phyloP scores from a whole-genome alignment of 2,113 vertebrate genomes.

The Grallaria varia region DNA sequence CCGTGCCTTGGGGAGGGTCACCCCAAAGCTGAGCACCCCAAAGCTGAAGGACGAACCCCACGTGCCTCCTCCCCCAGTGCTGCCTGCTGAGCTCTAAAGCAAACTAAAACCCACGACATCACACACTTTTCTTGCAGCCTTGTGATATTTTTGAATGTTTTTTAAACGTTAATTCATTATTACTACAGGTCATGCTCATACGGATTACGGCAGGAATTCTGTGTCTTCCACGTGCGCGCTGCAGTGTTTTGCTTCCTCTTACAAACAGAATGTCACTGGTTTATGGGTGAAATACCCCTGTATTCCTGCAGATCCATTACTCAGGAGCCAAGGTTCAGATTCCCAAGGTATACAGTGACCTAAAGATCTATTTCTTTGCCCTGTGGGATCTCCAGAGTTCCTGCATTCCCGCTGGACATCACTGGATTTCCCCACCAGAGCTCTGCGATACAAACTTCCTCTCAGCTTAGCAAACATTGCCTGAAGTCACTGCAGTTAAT shows the following conservation, averaged over 20 bases:
- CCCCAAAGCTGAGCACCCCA: neutral
- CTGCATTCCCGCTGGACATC: neutral
- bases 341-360: neutral
- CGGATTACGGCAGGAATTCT: neutral
- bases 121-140: too few species aligned
- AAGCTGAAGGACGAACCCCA: neutral
- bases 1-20: neutral
- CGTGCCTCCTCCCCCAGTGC: neutral
- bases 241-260: neutral
- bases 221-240: neutral
- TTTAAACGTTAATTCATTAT: neutral
- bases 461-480: neutral
- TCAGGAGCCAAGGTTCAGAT: neutral
- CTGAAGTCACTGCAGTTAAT: neutral
- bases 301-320: neutral
- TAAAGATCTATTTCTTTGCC: neutral
- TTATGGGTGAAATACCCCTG: neutral
- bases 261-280: neutral
- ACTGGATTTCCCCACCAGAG: neutral
- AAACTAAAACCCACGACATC: neutral
- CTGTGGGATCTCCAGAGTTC: neutral
- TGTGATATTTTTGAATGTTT: neutral
- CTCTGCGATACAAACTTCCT: neutral
- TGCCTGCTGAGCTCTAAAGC: neutral
- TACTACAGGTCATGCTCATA: neutral